Base-by-base conservation (phyloP, 1,140 invertebrate species). In the Octopus bimaculoides region DNA sequence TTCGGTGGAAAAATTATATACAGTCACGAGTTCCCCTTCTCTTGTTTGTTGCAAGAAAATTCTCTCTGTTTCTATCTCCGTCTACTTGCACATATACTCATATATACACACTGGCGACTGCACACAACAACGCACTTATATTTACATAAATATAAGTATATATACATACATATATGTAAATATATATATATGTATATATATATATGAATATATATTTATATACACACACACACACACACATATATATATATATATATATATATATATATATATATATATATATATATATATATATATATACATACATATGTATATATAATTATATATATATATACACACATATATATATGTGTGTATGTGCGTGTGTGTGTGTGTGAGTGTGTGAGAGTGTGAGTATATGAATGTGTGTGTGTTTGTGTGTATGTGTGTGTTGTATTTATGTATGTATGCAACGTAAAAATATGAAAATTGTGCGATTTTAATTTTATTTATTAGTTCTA, bases 261-360 rank as follows among this genome's bases (percentile, higher is more conserved):
- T 61, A 17, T 61, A 61, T 61, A 3, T 61, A 61, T 3, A 61
- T 2, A 61, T 61, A 3, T 61, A 61, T 61, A 17, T 61, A 61
- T 61, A 61, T 61, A 61, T 61, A 61, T 61, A 61, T 61, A 61
- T 61, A 61, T 61, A 61, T 61, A 61, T 61, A 61, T 61, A 61
- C 3, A 61, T 61, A 61, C 3, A 61, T 61, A 61, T 61, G 3
- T 61, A 61, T 61, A 61, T 61, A 61, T 61, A 61, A 17, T 61
- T 17, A 61, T 61, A 7, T 7, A 17, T 9, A 61, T 61, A 17
- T 61, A 61, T 17, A 17, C 17, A 61, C 17, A 61, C 17, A 61
- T 61, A 61, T 61, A 61, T 61, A 61, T 61, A 61, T 61, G 17
- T 61, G 17, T 61, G 17, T 61, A 61, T 61, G 17, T 61, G 17